A percentile compares a stretch with the other conserved stretches of the same genome.
phyloP scores from a whole-genome alignment of 1,140 invertebrate genomes.

The Papilio dardanus region DNA sequence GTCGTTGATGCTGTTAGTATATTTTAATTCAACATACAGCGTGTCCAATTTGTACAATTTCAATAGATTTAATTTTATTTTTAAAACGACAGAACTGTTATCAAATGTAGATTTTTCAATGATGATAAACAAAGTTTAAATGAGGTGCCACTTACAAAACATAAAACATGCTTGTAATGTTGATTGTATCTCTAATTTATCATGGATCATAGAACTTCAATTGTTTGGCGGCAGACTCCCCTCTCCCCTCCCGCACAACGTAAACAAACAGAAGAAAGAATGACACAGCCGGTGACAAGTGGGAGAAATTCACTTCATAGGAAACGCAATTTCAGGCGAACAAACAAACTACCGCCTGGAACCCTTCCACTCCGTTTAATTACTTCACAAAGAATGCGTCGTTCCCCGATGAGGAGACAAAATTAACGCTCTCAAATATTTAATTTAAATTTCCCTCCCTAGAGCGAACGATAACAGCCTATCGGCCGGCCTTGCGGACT shows the following conservation, averaged over 20 bases:
- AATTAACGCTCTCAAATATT: conserved; percentile 82
- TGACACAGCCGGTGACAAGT: conserved; percentile 55
- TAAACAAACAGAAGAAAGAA: conserved; percentile 53
- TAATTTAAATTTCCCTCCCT: conserved; percentile 80
- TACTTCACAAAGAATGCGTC: conserved; percentile 81
- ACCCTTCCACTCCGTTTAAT: conserved; percentile 82
- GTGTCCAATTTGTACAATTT: not conserved
- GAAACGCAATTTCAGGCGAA: conserved; percentile 72
- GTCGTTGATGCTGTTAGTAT: not conserved
- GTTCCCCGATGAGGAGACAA: conserved; percentile 80
- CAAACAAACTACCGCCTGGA: conserved; percentile 71
- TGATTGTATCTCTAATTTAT: not conserved
- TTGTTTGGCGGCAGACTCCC: not conserved
- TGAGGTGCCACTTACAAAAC: not conserved
- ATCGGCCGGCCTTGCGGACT: conserved; percentile 60
- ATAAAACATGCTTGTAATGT: not conserved
- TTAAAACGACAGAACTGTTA: no score
- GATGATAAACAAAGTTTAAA: not conserved
- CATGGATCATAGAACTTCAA: conserved; percentile 7
- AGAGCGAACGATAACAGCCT: conserved; percentile 79
- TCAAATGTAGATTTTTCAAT: no score
- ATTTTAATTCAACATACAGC: not conserved
- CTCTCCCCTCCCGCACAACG: conserved; percentile 36
- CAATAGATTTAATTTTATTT: not conserved
- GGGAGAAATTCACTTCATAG: conserved; percentile 69